Evolutionary conservation across 2,797 vertebrate genomes (phyloP), one percentile per base, ranked within the genome.

Genomic region (Hypotaenidia philippensis): DNA sequence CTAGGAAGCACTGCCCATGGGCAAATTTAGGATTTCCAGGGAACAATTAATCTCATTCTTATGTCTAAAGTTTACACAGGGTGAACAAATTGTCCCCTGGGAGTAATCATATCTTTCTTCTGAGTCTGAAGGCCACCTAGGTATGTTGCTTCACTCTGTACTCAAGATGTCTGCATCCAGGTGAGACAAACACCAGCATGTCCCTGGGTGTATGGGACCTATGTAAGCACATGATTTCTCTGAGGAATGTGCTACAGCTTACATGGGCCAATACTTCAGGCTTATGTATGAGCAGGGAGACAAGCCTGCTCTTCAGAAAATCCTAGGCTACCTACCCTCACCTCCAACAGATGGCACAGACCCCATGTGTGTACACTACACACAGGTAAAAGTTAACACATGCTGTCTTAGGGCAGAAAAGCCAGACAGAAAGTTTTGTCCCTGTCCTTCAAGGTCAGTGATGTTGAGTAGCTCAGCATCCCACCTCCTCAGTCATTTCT

Each of bases 361-460:
- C 12, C 18, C 36, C 0, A 0, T 31, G 36, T n/a, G n/a, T n/a
- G n/a, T 38, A 29, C 18, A 32, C 31, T 12, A 5, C 16, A 21
- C n/a, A 45, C 15, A 49, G 40, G 15, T 25, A 50, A 18, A 70
- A 44, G 44, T 14, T 2, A 75, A 27, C 26, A 26, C 2, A 4
- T 14, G 9, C 56, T 66, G 23, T 40, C 49, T 66, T 26, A 36
- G 21, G 71, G 44, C 31, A 69, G 52, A 52, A 91, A 52, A 0
- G 1, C 6, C 76, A 65, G 44, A 72, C 4, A 55, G 32, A 65
- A 83, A 56, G n/a, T n/a, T 55, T 77, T 70, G 10, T 4, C 38
- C 8, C 31, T 17, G 27, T 22, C 15, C 11, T 31, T 87, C 59
- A 34, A 3, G 4, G 36, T 76, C 23, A 47, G 31, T 1, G 1